Conservation (phyloP, 2,888 invertebrate genomes). For the Macrosoma leucophasiata region DNA sequence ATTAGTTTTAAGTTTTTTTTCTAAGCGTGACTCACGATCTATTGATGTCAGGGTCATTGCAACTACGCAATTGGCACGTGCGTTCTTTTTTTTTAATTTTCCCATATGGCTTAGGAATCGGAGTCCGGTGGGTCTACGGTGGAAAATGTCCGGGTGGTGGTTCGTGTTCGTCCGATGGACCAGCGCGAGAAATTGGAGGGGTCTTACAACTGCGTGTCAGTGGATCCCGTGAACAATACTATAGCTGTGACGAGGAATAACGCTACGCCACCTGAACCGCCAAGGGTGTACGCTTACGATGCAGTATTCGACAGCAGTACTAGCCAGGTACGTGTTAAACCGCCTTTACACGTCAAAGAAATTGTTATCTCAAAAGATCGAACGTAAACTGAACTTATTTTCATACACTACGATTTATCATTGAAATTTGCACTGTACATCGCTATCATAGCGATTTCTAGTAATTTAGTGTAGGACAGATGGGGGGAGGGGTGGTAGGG, state of each 20-base stretch:
- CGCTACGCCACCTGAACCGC: slow-evolving; percentile 82
- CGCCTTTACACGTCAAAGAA: too few species aligned
- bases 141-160: slow-evolving; percentile 97
- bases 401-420: too few species aligned
- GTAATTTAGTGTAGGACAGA: too few species aligned
- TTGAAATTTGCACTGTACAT: too few species aligned
- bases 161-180: slow-evolving; percentile 95
- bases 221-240: slow-evolving; percentile 85
- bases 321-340: slow-evolving; percentile 79
- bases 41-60: slow-evolving; percentile 46
- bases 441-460: too few species aligned
- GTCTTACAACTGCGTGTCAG: slow-evolving; percentile 82
- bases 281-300: slow-evolving; percentile 95
- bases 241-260: slow-evolving; percentile 86
- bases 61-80: slow-evolving; percentile 37
- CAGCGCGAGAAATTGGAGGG: slow-evolving; percentile 86
- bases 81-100: slow-evolving; percentile 10
- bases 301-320: slow-evolving; percentile 92
- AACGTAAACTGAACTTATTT: too few species aligned
- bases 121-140: slow-evolving; percentile 76
- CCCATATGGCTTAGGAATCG: slow-evolving; percentile 52
- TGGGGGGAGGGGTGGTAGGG: too few species aligned
- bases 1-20: slow-evolving; percentile 16
- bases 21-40: slow-evolving; percentile 31
- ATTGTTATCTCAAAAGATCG: too few species aligned